These are phyloP conservation scores for Chironomus tentans DNA, from an alignment of 2,888 invertebrate species.

Conservation along the genomic window DNA sequence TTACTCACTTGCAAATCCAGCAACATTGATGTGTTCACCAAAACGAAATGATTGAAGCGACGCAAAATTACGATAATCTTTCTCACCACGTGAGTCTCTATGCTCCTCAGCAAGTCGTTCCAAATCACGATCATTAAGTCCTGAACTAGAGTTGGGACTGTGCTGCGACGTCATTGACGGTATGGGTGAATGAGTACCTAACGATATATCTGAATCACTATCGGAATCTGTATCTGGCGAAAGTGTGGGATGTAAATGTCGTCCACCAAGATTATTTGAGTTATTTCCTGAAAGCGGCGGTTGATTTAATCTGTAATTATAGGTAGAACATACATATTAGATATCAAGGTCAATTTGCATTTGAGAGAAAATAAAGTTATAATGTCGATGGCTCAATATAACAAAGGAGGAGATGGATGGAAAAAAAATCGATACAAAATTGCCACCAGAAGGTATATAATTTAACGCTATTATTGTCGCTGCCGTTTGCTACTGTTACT, in stretches of 20 bases:
- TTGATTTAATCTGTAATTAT: conserved; percentile 23
- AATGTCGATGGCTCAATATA: neutral
- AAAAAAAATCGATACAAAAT: conserved; percentile 1
- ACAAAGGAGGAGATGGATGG: neutral
- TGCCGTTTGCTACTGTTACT: neutral
- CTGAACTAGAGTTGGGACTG: conserved; percentile 42
- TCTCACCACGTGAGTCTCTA: conserved; percentile 34
- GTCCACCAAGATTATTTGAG: conserved; percentile 15
- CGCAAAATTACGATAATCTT: conserved; percentile 33
- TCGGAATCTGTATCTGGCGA: conserved; percentile 21
- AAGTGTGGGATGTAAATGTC: conserved; percentile 19
- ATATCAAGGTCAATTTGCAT: conserved; percentile 21
- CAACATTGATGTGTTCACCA: conserved; percentile 18
- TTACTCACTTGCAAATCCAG: conserved; percentile 21
- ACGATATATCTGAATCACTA: conserved; percentile 42
- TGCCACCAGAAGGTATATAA: conserved; percentile 7
- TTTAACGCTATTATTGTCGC: neutral
- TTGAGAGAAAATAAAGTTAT: neutral
- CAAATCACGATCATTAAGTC: conserved; percentile 40
- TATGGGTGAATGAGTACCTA: conserved; percentile 43
- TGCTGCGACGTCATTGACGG: conserved; percentile 42
- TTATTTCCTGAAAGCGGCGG: conserved; percentile 15
- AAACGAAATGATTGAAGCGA: conserved; percentile 19
- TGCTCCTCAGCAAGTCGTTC: conserved; percentile 39
- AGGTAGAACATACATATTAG: neutral